Conservation (phyloP, 2,113 vertebrate species). For the Mustela nigripes region DNA sequence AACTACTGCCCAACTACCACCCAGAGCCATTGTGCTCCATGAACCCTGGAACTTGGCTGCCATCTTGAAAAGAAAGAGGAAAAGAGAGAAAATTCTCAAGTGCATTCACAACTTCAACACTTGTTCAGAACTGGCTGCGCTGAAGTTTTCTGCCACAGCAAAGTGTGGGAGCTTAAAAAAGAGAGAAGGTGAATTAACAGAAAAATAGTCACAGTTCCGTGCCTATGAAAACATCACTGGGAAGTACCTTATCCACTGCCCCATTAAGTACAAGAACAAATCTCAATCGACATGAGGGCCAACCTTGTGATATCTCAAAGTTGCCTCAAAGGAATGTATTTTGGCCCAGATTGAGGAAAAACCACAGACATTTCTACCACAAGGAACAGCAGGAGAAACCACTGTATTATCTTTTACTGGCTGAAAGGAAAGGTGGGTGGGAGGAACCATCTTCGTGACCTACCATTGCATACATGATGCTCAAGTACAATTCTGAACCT, state of each 20-base stretch:
- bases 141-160: constrained; percentile 25
- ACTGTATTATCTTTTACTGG: not conserved
- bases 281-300: not conserved
- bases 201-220: constrained; percentile 47
- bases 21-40: not conserved
- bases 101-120: not conserved
- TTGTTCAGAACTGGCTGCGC: not conserved
- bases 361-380: not conserved
- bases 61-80: not conserved
- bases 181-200: not conserved
- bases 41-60: not conserved
- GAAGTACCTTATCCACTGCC: not conserved
- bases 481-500: not conserved
- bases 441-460: not conserved
- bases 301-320: constrained; percentile 7
- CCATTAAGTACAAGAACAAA: constrained; percentile 53
- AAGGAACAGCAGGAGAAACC: not conserved
- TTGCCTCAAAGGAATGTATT: not conserved
- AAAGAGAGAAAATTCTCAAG: not conserved
- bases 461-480: not conserved
- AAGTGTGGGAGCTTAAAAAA: constrained; percentile 17
- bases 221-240: not conserved
- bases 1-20: not conserved
- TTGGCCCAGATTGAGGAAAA: constrained; percentile 19
- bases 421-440: not conserved